These are phyloP conservation scores for Hydropotes inermis DNA, from an alignment of 2,113 vertebrate species.

Conservation along the genomic window DNA sequence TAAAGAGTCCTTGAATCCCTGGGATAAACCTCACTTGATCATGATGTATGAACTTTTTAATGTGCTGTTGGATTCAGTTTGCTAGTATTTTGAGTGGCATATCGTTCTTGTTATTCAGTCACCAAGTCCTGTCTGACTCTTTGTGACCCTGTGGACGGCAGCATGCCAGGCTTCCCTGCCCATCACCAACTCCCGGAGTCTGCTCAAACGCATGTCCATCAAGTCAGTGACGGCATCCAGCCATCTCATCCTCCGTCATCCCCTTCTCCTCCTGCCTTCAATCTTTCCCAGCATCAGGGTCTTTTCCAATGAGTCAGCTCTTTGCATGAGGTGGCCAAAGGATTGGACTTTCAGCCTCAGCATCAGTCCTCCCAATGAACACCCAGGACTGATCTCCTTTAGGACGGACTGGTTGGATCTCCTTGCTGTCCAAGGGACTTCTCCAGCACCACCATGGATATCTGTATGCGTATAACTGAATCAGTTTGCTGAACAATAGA, in stretches of 20 bases:
- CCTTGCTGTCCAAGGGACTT: background rate
- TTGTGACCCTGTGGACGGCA: background rate
- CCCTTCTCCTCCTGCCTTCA: background rate
- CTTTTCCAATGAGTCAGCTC: background rate
- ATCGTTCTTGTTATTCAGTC: background rate
- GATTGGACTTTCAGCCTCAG: background rate
- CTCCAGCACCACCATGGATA: rapidly evolving
- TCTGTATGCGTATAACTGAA: background rate
- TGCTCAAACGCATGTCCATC: background rate
- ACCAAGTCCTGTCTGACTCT: rapidly evolving
- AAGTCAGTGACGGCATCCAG: rapidly evolving
- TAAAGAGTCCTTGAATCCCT: background rate
- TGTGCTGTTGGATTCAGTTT: no score
- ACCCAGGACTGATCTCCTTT: background rate
- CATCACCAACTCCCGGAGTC: background rate
- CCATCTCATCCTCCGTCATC: background rate
- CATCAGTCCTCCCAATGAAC: background rate
- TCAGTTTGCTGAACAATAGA: background rate
- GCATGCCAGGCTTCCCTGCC: background rate
- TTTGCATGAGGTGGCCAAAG: rapidly evolving
- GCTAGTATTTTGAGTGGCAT: background rate
- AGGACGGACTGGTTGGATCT: background rate
- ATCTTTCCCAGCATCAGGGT: background rate
- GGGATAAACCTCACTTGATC: background rate
- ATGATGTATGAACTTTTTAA: background rate